phyloP scores from a whole-genome alignment of 2,888 invertebrate species.

The Sphaeridia pumilis region DNA sequence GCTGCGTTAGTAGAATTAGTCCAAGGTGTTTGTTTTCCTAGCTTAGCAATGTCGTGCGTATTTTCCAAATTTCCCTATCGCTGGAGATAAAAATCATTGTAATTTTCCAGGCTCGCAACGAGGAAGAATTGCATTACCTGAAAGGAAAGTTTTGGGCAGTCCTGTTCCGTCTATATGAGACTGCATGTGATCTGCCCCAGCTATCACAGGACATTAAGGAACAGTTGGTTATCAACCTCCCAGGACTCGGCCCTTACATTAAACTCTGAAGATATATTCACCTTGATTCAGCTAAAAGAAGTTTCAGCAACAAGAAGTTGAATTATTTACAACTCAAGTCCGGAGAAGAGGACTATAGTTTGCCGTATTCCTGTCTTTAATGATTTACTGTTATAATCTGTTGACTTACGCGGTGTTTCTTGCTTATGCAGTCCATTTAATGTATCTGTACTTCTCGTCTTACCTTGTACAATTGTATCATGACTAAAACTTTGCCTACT shows the following conservation, averaged over 20 bases:
- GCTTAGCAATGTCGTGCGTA: neutral
- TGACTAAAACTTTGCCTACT: too few relatives aligned
- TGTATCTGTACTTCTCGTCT: too few relatives aligned
- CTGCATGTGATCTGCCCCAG: slow-evolving; percentile 28
- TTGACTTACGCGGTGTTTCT: too few relatives aligned
- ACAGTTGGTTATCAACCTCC: slow-evolving; percentile 13
- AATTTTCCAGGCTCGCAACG: slow-evolving; percentile 17
- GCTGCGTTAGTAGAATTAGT: too few relatives aligned
- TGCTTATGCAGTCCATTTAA: too few relatives aligned
- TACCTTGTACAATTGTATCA: too few relatives aligned
- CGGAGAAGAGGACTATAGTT: too few relatives aligned
- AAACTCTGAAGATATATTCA: neutral
- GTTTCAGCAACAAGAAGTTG: too few relatives aligned
- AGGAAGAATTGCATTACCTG: slow-evolving; percentile 23
- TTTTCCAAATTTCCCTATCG: neutral
- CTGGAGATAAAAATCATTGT: too few relatives aligned
- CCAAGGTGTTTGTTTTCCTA: too few relatives aligned
- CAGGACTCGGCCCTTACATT: slow-evolving; percentile 1
- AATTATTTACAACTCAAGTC: neutral
- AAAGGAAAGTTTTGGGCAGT: slow-evolving; percentile 28
- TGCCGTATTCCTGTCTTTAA: too few relatives aligned
- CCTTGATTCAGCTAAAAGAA: too few relatives aligned
- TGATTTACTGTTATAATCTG: neutral
- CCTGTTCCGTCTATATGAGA: slow-evolving; percentile 24
- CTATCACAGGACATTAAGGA: slow-evolving; percentile 19